Percentiles rank a stretch among this genome's conserved stretches.
Evolutionary conservation across 2,888 invertebrate species (phyloP).

Genomic region (Acanthococcus lagerstroemiae): DNA sequence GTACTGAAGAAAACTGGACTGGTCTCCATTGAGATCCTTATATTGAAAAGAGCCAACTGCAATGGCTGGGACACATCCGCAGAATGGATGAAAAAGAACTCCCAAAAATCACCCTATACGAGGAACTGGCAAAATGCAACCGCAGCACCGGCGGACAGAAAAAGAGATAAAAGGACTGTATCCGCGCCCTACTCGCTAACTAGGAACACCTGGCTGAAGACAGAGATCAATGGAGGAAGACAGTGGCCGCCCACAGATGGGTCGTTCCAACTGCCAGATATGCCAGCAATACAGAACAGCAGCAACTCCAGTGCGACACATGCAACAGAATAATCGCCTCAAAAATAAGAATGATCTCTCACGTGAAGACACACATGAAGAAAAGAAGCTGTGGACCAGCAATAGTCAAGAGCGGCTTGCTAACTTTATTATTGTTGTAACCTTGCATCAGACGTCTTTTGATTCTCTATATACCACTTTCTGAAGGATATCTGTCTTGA

Average conservation of each 20-base stretch:
- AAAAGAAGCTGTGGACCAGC: no score
- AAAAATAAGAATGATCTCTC: no score
- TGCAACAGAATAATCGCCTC: no score
- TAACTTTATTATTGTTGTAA: no score
- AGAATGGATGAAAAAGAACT: neutral
- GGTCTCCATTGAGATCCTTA: neutral
- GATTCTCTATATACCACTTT: no score
- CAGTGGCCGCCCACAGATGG: neutral
- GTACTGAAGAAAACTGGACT: neutral
- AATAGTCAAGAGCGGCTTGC: no score
- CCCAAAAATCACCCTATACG: neutral
- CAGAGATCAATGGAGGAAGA: neutral
- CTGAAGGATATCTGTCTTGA: no score
- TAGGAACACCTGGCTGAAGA: neutral
- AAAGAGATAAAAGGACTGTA: no score
- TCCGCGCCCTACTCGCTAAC: neutral
- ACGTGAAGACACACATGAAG: no score
- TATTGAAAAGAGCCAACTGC: neutral
- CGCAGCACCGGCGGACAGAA: neutral
- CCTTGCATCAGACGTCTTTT: no score
- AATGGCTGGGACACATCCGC: neutral
- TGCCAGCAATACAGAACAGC: neutral
- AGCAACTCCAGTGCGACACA: neutral
- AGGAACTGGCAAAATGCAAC: neutral
- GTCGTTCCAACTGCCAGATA: neutral